phyloP scores from a whole-genome alignment of 2,888 invertebrate species.

The Drosophila mercatorum region DNA sequence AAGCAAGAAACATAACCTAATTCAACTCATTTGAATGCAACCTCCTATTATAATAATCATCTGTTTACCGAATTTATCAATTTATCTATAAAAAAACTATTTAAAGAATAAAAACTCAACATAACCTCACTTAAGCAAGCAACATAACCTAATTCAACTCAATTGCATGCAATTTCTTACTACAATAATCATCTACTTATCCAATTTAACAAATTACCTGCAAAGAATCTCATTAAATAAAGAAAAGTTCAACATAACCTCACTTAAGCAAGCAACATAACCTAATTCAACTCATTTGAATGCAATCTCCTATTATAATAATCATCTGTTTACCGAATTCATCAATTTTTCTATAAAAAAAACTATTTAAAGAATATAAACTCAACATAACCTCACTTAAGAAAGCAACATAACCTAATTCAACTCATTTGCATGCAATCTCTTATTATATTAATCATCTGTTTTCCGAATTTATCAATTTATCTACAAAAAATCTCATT shows the following conservation, averaged over 20 bases:
- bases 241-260: neutral
- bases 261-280: neutral
- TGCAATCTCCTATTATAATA: too few species aligned
- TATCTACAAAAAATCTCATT: neutral
- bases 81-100: neutral
- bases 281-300: neutral
- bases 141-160: neutral
- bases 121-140: neutral
- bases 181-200: accelerated
- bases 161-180: neutral
- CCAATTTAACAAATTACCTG: neutral
- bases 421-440: neutral
- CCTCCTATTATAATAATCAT: too few species aligned
- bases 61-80: too few species aligned
- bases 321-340: too few species aligned
- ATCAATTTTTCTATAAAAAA: neutral
- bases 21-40: too few species aligned
- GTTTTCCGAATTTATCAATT: neutral
- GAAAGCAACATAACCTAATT: neutral
- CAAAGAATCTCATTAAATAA: neutral
- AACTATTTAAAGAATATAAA: neutral
- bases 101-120: neutral
- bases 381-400: conserved; percentile 1
- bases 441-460: accelerated
- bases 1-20: neutral